Evolutionary conservation across 2,113 vertebrate genomes (phyloP), one percentile per base, ranked within the genome.

Genomic region (Trogon melanurus): DNA sequence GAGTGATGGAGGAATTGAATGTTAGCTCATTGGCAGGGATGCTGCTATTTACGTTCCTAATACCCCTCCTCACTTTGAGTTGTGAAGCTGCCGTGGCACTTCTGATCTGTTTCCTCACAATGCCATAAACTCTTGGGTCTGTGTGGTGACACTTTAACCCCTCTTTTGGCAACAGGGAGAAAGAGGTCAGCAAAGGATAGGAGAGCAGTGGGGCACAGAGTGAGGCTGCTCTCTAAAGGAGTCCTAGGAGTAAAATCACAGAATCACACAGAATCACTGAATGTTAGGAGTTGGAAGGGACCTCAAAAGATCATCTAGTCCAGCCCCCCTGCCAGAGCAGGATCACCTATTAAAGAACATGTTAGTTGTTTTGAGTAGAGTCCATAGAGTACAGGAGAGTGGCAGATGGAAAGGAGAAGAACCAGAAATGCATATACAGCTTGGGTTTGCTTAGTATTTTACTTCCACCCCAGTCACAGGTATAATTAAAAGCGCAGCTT

Each of bases 401-500:
- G 6, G 41, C 1, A 11, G 17, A 12, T 20, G 29, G 23, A 72
- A 82, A 74, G 13, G 5, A 74, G 56, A 74, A 65, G 67, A 67
- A 26, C 30, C 41, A 53, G 57, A 64, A 86, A 32, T 29, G 22
- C 11, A 69, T 27, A 73, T 7, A 11, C 29, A 86, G 36, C 34
- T 73, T 61, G 32, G 9, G 5, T 34, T 83, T 70, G 18, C 13
- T 83, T 78, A 72, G 47, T 87, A 29, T 22, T 81, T 86, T 69
- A 30, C 53, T 92, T 91, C 30, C 36, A 44, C 23, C 45, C 30
- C 73, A 89, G 9, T 45, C 80, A 87, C 57, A 91, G 79, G 92
- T 95, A 89, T 87, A 91, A 95, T 92, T 91, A 93, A 95, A 96
- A 86, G 61, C 83, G 92, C 30, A 75, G 13, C 29, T 88, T 79